Conservation (phyloP, 1,140 invertebrate genomes). For the Formica exsecta region DNA sequence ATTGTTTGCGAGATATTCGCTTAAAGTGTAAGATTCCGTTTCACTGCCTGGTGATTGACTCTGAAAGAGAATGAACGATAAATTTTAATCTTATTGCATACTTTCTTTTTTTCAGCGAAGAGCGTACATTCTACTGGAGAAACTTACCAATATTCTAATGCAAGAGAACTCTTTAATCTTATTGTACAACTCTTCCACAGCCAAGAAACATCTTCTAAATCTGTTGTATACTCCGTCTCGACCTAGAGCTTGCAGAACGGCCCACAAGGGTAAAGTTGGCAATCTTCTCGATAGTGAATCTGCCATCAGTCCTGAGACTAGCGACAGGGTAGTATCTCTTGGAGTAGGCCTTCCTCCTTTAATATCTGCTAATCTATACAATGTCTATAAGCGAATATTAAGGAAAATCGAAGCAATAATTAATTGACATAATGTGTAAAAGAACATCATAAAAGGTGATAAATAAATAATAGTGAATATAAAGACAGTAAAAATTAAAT, state of each 20-base stretch:
- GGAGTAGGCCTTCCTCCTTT: constrained; percentile 85
- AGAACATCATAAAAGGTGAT: neutral
- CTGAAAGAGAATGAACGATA: constrained; percentile 83
- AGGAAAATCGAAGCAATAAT: constrained; percentile 74
- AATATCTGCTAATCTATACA: constrained; percentile 87
- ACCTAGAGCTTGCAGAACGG: constrained; percentile 92
- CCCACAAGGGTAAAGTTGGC: constrained; percentile 94
- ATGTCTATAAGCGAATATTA: constrained; percentile 84
- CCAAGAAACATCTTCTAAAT: constrained; percentile 91
- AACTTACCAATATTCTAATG: constrained; percentile 91
- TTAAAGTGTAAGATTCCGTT: constrained; percentile 88
- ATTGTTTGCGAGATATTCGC: constrained; percentile 88
- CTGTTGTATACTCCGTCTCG: constrained; percentile 91
- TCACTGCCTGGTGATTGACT: constrained; percentile 91
- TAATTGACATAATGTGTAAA: neutral
- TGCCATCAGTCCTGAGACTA: constrained; percentile 90
- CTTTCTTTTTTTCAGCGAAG: neutral
- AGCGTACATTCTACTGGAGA: neutral
- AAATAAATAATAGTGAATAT: neutral
- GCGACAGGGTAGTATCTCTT: constrained; percentile 90
- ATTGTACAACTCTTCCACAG: constrained; percentile 91
- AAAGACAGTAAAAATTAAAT: neutral
- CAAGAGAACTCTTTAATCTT: constrained; percentile 90
- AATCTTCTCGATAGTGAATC: constrained; percentile 89
- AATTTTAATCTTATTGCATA: neutral